Evolutionary conservation across 2,113 vertebrate genomes (phyloP).

Genomic region (Felis chaus): DNA sequence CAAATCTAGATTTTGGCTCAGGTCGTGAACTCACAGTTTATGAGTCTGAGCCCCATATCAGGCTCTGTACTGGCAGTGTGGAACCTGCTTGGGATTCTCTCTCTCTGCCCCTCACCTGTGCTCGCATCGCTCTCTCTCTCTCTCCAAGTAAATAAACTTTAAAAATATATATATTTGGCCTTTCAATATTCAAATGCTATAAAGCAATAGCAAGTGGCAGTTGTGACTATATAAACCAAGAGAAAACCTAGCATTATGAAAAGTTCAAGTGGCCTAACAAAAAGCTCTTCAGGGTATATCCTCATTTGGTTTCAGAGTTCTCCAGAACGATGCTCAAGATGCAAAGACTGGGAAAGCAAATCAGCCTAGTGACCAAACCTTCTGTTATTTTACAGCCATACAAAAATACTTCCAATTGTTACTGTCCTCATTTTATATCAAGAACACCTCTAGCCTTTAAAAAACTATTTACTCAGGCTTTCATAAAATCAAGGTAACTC

Average conservation of each 20-base stretch:
- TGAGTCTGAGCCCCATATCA: no score
- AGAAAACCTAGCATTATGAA: slow-evolving; percentile 5
- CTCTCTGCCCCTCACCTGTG: no score
- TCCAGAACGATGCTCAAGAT: not conserved
- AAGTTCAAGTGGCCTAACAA: not conserved
- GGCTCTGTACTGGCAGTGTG: no score
- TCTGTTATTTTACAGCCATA: not conserved
- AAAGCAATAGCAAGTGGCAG: not conserved
- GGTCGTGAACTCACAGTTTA: no score
- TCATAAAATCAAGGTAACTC: slow-evolving; percentile 23
- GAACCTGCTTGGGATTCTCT: no score
- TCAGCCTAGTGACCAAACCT: not conserved
- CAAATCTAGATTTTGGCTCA: no score
- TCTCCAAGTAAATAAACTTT: no score
- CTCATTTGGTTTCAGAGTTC: not conserved
- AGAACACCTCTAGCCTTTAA: not conserved
- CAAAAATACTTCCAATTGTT: not conserved
- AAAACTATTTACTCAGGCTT: not conserved
- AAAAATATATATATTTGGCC: not conserved
- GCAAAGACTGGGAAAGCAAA: not conserved
- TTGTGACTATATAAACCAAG: not conserved
- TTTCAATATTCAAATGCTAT: slow-evolving; percentile 13
- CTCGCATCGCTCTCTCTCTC: no score
- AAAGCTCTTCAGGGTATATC: not conserved
- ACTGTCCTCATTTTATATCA: not conserved